Evolutionary conservation across 2,888 invertebrate genomes (phyloP).

Genomic region (Folsomia candida): DNA sequence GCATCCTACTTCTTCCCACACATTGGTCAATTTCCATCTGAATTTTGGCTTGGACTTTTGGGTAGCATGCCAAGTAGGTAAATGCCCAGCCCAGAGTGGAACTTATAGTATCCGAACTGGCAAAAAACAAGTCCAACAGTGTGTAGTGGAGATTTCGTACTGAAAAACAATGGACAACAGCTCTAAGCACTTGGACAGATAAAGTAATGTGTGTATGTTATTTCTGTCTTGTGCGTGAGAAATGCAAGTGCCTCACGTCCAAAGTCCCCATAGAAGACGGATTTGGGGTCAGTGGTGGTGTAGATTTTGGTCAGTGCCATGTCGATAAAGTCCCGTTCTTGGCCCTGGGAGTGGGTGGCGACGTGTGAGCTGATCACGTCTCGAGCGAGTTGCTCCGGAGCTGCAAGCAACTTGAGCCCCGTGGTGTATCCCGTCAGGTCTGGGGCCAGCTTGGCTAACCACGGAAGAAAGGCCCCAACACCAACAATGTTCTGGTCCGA

Average conservation of each 20-base stretch:
- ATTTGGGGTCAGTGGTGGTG: slow-evolving; percentile 36
- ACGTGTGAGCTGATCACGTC: slow-evolving; percentile 48
- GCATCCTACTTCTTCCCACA: slow-evolving; percentile 48
- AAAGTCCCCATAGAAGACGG: slow-evolving; percentile 43
- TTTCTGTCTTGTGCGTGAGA: not conserved
- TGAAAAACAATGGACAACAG: no score
- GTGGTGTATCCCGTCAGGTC: slow-evolving; percentile 42
- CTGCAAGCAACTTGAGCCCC: slow-evolving; percentile 40
- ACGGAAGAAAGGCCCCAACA: slow-evolving; percentile 43
- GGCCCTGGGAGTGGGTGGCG: slow-evolving; percentile 32
- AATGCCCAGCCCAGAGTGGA: slow-evolving; percentile 47
- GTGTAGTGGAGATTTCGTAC: slow-evolving; percentile 46
- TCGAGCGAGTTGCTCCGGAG: slow-evolving; percentile 40
- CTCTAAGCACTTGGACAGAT: no score
- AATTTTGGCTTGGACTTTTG: slow-evolving; percentile 41
- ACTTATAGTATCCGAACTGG: slow-evolving; percentile 46
- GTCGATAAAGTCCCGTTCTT: slow-evolving; percentile 51
- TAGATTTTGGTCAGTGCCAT: slow-evolving; percentile 49
- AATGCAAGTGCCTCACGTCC: slow-evolving; percentile 31
- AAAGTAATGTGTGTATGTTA: no score
- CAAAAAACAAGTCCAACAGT: slow-evolving; percentile 45
- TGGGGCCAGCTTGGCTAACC: slow-evolving; percentile 44
- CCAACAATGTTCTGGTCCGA: slow-evolving; percentile 48
- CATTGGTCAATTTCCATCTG: slow-evolving; percentile 51
- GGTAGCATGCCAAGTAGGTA: slow-evolving; percentile 33